Conservation (phyloP, 2,797 vertebrate genomes). For the Coregonus sp. region DNA sequence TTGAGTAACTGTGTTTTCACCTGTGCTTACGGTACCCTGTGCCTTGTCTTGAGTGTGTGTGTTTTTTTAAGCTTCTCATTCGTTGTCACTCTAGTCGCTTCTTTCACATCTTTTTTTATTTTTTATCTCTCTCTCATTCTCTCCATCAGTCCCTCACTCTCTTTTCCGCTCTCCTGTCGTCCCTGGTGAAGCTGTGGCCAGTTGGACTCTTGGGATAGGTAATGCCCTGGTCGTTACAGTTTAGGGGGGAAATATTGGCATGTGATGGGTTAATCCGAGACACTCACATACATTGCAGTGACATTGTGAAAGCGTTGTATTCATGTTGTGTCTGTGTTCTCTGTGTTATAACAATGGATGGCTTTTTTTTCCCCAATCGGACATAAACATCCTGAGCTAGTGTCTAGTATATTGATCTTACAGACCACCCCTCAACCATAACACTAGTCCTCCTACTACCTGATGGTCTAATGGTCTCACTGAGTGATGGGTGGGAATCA, state of each 20-base stretch:
- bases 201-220: not conserved
- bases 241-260: not conserved
- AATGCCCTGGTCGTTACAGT: no score
- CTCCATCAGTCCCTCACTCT: constrained; percentile 7
- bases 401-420: constrained; percentile 52
- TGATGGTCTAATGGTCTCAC: constrained; percentile 42
- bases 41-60: constrained; percentile 1
- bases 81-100: not conserved
- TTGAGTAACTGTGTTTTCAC: not conserved
- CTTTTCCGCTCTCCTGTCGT: not conserved
- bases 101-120: constrained; percentile 6
- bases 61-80: not conserved
- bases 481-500: constrained; percentile 45
- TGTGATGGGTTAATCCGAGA: no score
- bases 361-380: constrained; percentile 37
- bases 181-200: not conserved
- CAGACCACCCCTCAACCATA: constrained; percentile 9
- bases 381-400: constrained; percentile 56
- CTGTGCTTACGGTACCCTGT: not conserved
- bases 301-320: constrained; percentile 6
- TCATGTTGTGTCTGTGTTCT: constrained; percentile 24
- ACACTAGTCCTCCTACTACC: constrained; percentile 38
- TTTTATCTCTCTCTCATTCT: not conserved
- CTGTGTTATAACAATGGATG: constrained; percentile 46
- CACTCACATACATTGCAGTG: not conserved